Evolutionary conservation across 2,797 vertebrate genomes (phyloP).

Genomic region (Crossoptilon crossoptilon): DNA sequence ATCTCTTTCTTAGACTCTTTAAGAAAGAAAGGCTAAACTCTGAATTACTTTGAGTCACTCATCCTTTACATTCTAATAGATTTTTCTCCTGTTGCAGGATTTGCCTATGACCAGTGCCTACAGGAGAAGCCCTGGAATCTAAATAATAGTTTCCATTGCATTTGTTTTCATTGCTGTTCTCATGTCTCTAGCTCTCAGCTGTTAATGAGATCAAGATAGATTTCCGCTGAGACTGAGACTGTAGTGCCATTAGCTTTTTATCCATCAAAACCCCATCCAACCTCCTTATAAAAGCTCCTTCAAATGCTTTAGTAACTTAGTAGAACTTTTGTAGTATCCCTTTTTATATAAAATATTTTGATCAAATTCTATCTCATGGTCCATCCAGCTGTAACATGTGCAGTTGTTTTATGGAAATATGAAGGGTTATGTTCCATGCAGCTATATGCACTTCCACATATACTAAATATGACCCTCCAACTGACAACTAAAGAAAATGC

Average conservation of each 20-base stretch:
- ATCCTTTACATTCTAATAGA: not conserved
- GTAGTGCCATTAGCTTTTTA: conserved; percentile 26
- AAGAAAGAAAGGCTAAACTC: not conserved
- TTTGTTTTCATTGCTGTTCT: not conserved
- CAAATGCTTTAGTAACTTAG: not conserved
- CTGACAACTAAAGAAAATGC: not conserved
- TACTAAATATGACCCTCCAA: not conserved
- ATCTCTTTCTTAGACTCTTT: not conserved
- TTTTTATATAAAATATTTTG: conserved; percentile 28
- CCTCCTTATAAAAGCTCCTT: not conserved
- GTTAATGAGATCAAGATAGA: conserved; percentile 48
- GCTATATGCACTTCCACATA: not conserved
- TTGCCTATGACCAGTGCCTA: not conserved
- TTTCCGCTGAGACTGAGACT: conserved; percentile 27
- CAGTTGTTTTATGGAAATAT: not conserved
- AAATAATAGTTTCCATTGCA: not conserved
- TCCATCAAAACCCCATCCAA: conserved; percentile 10
- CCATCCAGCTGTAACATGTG: not conserved
- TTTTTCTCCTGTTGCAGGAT: not conserved
- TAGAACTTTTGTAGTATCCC: not conserved
- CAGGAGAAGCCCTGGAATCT: not conserved
- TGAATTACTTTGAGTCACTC: not conserved
- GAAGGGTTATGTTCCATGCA: not conserved
- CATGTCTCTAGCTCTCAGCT: not conserved
- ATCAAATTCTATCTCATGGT: conserved; percentile 16